Conservation (phyloP, 1,140 invertebrate species). For the Dendroctonus valens region DNA sequence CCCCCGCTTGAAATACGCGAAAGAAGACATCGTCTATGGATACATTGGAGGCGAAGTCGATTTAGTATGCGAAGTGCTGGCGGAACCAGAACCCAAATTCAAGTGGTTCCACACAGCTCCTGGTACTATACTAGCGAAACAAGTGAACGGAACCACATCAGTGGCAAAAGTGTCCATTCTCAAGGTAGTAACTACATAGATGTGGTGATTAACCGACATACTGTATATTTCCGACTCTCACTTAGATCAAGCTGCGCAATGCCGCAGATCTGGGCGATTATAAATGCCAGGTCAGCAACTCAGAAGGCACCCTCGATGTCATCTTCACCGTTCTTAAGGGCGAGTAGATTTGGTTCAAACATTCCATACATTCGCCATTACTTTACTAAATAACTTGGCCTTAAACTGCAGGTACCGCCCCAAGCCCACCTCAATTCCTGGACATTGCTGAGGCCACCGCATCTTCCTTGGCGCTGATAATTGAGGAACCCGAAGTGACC, state of each 20-base stretch:
- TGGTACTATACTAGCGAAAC: no score
- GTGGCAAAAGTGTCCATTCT: constrained; percentile 29
- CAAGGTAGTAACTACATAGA: no score
- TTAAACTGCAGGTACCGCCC: constrained; percentile 51
- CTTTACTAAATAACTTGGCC: not conserved
- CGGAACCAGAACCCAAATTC: constrained; percentile 58
- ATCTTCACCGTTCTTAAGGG: not conserved
- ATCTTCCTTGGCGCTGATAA: constrained; percentile 51
- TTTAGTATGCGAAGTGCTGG: constrained; percentile 57
- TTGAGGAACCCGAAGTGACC: constrained; percentile 38
- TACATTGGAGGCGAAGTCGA: constrained; percentile 54
- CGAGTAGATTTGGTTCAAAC: not conserved
- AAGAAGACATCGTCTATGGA: constrained; percentile 39
- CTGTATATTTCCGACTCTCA: no score
- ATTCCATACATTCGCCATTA: not conserved
- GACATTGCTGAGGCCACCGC: constrained; percentile 49
- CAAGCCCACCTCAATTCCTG: constrained; percentile 50
- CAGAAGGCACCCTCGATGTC: not conserved
- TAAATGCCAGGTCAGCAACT: constrained; percentile 6
- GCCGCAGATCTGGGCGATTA: constrained; percentile 2
- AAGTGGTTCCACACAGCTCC: constrained; percentile 51
- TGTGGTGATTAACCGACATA: no score
- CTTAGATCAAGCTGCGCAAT: not conserved
- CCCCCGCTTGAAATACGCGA: constrained; percentile 15
- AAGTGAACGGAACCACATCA: constrained; percentile 27